Evolutionary conservation across 1,140 invertebrate species (phyloP), one percentile per base, ranked within the genome.

Genomic region (Apis dorsata): DNA sequence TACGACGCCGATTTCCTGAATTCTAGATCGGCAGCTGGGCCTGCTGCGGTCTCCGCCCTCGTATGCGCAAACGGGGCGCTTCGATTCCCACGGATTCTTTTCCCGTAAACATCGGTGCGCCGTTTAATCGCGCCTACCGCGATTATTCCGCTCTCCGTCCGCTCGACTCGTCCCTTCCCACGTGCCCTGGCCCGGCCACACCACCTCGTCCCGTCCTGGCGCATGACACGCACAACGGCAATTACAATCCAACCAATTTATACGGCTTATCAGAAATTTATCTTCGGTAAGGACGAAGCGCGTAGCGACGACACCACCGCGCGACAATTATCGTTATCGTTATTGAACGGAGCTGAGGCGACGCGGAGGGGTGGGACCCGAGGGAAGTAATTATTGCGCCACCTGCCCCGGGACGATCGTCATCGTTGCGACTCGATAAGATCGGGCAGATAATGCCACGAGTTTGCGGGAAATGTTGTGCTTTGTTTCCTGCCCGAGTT

Each of bases 201-300:
- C 62, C n/a, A 21, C 28, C 24, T 53, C n/a, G 83, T 44, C 76
- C 85, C 86, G 78, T 88, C 86, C 82, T 65, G 66, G 72, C 0
- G 78, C 77, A 63, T 28, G 86, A 93, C 93, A 94, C 93, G 93
- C 93, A 94, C 93, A 94, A 93, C 85, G 90, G 93, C 93, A 94
- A 94, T 94, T 94, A 94, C 91, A 92, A 93, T 92, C 90, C 87
- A 78, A 86, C 91, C 89, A 92, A 92, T 94, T 93, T 93, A 94
- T 90, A 84, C 86, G 84, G 62, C 84, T 87, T 91, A 90, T 94
- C 91, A 90, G 91, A 91, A 92, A 92, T 92, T 92, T 87, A 92
- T 92, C 89, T 86, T 86, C 86, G 85, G 84, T 71, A 85, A 88
- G 75, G 83, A 81, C 86, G 86, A 82, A 15, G 79, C 79, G 65